Percentiles rank a stretch among this genome's conserved stretches.
Evolutionary conservation across 2,797 vertebrate species (phyloP).

Genomic region (Pangasius krempfi): DNA sequence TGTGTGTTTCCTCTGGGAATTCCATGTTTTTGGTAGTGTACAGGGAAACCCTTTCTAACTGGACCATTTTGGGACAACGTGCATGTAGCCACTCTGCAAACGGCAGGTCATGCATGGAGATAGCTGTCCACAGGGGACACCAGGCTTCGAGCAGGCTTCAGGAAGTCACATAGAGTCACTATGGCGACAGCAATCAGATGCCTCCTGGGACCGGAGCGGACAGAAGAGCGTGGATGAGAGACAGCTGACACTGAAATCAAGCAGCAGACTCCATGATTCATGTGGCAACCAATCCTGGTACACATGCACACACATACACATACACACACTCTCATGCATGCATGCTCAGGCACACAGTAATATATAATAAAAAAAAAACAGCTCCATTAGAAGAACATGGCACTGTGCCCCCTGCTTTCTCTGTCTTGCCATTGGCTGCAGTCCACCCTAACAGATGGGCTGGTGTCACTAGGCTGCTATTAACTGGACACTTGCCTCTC

Average conservation of each 20-base stretch:
- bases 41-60: conserved; percentile 74
- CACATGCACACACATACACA: conserved; percentile 39
- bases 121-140: conserved; percentile 64
- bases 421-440: conserved; percentile 70
- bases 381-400: conserved; percentile 46
- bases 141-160: conserved; percentile 60
- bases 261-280: conserved; percentile 74
- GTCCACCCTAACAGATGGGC: conserved; percentile 91
- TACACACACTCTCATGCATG: conserved; percentile 1
- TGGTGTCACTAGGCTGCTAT: conserved; percentile 90
- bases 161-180: conserved; percentile 78
- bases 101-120: conserved; percentile 73
- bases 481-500: conserved; percentile 86
- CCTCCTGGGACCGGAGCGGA: conserved; percentile 70
- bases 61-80: conserved; percentile 62
- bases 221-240: conserved; percentile 73
- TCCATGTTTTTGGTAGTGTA: conserved; percentile 56
- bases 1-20: conserved; percentile 46
- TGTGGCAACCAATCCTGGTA: conserved; percentile 75
- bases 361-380: conserved; percentile 24
- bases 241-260: conserved; percentile 81
- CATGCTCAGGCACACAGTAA: conserved; percentile 28
- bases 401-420: conserved; percentile 43
- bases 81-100: conserved; percentile 65
- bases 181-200: conserved; percentile 82